A percentile compares a stretch with the other conserved stretches of the same genome.
phyloP scores from a whole-genome alignment of 2,113 vertebrate species.

The Hyaena hyaena region DNA sequence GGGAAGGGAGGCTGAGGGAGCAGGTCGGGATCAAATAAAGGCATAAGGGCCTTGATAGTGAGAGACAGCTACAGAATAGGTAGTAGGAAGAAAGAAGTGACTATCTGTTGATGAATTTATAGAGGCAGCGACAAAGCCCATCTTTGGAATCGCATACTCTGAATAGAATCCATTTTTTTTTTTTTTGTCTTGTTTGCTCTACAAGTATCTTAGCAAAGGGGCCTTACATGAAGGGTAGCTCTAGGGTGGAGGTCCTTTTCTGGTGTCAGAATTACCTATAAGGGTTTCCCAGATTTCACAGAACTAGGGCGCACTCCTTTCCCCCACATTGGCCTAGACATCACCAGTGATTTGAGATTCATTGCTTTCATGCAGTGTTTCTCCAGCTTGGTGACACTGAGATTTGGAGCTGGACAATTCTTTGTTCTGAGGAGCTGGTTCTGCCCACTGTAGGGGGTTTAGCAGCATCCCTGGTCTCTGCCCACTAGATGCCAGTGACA shows the following conservation, averaged over 20 bases:
- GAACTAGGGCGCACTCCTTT: no score
- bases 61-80: not conserved
- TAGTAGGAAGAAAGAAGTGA: not conserved
- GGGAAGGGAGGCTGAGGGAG: not conserved
- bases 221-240: not conserved
- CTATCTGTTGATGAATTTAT: not conserved
- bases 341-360: not conserved
- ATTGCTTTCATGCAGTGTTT: not conserved
- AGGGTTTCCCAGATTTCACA: not conserved
- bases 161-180: not conserved
- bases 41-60: not conserved
- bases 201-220: not conserved
- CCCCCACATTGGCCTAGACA: no score
- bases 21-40: not conserved
- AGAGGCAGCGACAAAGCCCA: not conserved
- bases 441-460: fast-evolving
- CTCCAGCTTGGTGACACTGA: not conserved
- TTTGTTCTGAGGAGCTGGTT: not conserved
- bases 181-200: not conserved
- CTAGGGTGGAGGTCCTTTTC: not conserved
- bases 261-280: not conserved
- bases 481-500: not conserved
- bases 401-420: not conserved
- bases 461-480: not conserved
- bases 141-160: not conserved